Percentiles rank a stretch among this genome's conserved stretches.
Conservation (phyloP, 2,113 vertebrate genomes). For the Mionectes macconnelli region DNA sequence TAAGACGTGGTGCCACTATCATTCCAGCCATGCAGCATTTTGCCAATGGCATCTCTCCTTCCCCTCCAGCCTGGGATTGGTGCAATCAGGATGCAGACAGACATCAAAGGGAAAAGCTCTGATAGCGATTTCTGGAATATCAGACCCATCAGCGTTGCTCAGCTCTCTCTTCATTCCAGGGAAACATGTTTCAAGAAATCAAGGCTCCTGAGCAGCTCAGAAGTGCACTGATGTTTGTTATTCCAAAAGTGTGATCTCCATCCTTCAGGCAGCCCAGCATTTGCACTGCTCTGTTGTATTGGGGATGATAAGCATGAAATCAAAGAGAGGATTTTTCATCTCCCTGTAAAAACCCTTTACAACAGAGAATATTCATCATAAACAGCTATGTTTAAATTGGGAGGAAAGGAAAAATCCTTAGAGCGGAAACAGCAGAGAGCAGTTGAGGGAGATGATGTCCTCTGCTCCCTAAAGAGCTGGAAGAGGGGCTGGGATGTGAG, state of each 20-base stretch:
- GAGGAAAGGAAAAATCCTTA: neutral
- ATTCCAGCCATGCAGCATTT: neutral
- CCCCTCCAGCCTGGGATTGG: neutral
- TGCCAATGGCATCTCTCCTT: neutral
- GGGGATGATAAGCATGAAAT: neutral
- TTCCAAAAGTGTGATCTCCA: neutral
- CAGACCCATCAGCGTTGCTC: neutral
- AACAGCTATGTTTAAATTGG: neutral
- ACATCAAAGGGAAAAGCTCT: neutral
- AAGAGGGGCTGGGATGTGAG: neutral
- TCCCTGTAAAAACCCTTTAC: neutral
- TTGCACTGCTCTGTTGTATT: neutral
- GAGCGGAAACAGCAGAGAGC: neutral
- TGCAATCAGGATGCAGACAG: neutral
- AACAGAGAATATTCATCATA: neutral
- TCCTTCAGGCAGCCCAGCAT: neutral
- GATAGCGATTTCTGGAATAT: neutral
- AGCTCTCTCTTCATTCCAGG: neutral
- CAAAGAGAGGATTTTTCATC: neutral
- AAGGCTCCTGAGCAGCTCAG: neutral
- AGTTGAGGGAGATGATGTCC: neutral
- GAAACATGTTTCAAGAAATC: neutral
- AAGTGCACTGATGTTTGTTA: neutral
- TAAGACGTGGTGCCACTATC: neutral
- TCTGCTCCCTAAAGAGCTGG: neutral